Evolutionary conservation across 2,888 invertebrate genomes (phyloP), one percentile per base, ranked within the genome.

Genomic region (Lobophora halterata): DNA sequence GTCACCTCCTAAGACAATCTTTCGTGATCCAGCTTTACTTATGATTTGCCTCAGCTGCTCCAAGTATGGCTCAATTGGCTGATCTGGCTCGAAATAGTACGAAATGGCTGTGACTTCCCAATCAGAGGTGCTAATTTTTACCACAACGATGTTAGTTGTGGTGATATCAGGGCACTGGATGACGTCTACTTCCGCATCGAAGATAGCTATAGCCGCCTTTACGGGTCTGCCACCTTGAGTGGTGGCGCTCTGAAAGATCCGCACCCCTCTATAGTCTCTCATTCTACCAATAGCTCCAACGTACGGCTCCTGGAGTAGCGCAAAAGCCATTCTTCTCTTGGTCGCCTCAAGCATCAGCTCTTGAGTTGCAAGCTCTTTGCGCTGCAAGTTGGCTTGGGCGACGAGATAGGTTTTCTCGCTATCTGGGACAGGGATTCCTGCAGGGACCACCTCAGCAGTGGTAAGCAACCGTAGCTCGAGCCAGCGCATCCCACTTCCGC

Each of bases 161-260:
- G n/a, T n/a, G n/a, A n/a, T n/a, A n/a, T n/a, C n/a, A n/a, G 23
- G 23, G 4, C 3, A 10, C 5, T 9, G 11, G 2, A 11, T 23
- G n/a, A 23, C 11, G 5, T 23, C 23, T 1, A 27, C 1, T 3
- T 23, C 13, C 1, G 11, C 3, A 12, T 31, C 10, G 7, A 25
- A 28, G 14, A 39, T 11, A 1, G 25, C 29, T 5, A 39, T 29
- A 1, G 39, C 33, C 3, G 39, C 28, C 11, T 39, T 39, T 12
- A 39, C 24, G 1, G 10, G 6, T 1, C 8, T 28, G 3, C 17
- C 13, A 11, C 9, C 33, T 6, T 5, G 6, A 5, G 3, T 9
- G 1, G 14, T 26, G n/a, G n/a, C n/a, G 14, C 8, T 24, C 20
- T 33, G 39, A 20, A 24, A 26, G 14, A 39, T 29, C 7, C 33